Evolutionary conservation across 92 coral and sea anemone genomes (phyloP).

Genomic region (Siderastrea siderea): DNA sequence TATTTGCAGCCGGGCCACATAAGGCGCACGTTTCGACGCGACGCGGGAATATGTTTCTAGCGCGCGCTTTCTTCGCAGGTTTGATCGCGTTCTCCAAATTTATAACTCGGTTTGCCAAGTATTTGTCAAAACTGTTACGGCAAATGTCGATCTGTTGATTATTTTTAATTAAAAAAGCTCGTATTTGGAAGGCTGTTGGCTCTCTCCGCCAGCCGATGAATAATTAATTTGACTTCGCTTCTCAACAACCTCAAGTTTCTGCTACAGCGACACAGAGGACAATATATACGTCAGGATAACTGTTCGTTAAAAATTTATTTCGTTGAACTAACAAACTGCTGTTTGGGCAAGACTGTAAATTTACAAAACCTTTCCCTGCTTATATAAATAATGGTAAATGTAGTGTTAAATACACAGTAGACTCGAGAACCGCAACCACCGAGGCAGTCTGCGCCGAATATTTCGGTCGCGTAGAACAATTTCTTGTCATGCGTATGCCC

Average conservation of each 20-base stretch:
- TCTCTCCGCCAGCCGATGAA: constrained; percentile 70
- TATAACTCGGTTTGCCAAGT: constrained; percentile 48
- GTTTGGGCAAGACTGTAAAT: constrained; percentile 93
- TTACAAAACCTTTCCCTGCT: constrained; percentile 95
- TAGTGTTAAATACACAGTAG: constrained; percentile 90
- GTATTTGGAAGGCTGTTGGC: constrained; percentile 81
- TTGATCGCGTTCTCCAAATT: neutral
- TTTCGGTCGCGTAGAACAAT: constrained; percentile 28
- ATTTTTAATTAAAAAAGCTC: constrained; percentile 85
- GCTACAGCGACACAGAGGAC: constrained; percentile 31
- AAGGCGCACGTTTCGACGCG: neutral
- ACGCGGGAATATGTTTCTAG: neutral
- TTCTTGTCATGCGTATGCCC: constrained; percentile 17
- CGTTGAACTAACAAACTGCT: constrained; percentile 92
- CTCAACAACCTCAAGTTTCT: constrained; percentile 55
- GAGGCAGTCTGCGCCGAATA: constrained; percentile 29
- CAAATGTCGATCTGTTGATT: constrained; percentile 86
- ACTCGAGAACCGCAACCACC: constrained; percentile 62
- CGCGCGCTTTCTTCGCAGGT: neutral
- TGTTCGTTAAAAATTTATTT: constrained; percentile 96
- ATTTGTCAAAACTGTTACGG: constrained; percentile 86
- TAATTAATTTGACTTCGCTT: constrained; percentile 73
- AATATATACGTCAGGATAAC: constrained; percentile 42
- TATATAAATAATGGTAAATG: constrained; percentile 90
- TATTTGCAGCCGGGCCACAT: neutral